Evolutionary conservation across 2,888 invertebrate genomes (phyloP), one percentile per base, ranked within the genome.

Genomic region (Pediacus dermestoides): DNA sequence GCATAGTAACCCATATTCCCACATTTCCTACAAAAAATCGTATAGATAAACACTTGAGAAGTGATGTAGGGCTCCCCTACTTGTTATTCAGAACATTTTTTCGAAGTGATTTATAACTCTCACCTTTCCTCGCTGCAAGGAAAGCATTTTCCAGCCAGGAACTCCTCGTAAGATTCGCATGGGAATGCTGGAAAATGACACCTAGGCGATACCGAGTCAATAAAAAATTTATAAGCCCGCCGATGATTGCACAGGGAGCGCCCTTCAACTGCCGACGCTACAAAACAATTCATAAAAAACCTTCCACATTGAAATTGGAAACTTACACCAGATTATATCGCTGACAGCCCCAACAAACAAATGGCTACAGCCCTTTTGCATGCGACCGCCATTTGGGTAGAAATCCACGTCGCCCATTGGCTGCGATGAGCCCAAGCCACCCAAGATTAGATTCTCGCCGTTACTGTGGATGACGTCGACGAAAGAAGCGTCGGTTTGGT

Each of bases 1-100:
- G 94, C 88, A 67, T 91, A 91, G 70, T 91, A 94, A 0, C 94
- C 94, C 91, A 94, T 91, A 63, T 89, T 88, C 18, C 90, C 90
- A 66, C 93, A 94, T 1, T 70, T 68, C 21, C 70, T 68, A 36
- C 16, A 57, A 53, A 35, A 37, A 39, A 35, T 23, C 14, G 15
- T 11, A 14, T 28, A 3, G 13, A 28, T 10, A 31, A 31, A 31
- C 6, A 10, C 8, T 7, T n/a, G n/a, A n/a, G n/a, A n/a, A n/a
- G n/a, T 4, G 28, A 14, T 28, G 12, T n/a, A n/a, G n/a, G n/a
- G n/a, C n/a, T n/a, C n/a, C n/a, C n/a, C n/a, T n/a, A n/a, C 11
- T 28, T 9, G 28, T 28, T 12, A 28, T 12, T 28, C 10, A 2
- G 10, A 11, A 2, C 9, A 28, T n/a, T n/a, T n/a, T n/a, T n/a